Conservation (phyloP, 2,113 vertebrate species). For the Platichthys stellatus region DNA sequence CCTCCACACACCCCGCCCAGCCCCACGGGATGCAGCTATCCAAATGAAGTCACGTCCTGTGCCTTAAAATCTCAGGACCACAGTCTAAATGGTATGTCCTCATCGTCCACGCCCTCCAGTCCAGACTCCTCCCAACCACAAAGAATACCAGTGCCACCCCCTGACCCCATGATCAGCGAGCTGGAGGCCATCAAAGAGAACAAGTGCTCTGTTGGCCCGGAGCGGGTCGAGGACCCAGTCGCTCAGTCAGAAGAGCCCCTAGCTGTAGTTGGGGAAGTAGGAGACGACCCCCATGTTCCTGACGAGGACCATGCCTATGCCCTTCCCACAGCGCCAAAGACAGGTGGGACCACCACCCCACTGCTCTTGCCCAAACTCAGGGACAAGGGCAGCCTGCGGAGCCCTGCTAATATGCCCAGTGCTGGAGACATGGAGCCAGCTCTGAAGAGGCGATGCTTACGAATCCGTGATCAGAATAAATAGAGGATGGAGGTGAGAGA, state of each 20-base stretch:
- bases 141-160: constrained; percentile 54
- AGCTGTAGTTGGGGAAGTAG: constrained; percentile 84
- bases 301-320: constrained; percentile 97
- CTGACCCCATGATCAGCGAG: constrained; percentile 86
- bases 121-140: constrained; percentile 74
- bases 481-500: constrained; percentile 79
- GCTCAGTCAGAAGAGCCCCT: constrained; percentile 83
- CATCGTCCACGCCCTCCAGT: constrained; percentile 76
- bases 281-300: constrained; percentile 90
- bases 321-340: constrained; percentile 93
- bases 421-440: constrained; percentile 92
- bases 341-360: constrained; percentile 89
- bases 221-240: constrained; percentile 57
- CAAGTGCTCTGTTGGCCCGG: constrained; percentile 85
- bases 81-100: constrained; percentile 80
- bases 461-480: constrained; percentile 99
- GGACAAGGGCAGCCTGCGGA: constrained; percentile 90
- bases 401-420: constrained; percentile 81
- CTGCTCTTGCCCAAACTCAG: constrained; percentile 93
- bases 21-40: constrained; percentile 53
- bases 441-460: constrained; percentile 95
- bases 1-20: constrained; percentile 56
- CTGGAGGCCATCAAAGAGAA: constrained; percentile 96
- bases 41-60: constrained; percentile 40
- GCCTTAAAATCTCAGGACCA: constrained; percentile 60